Base-by-base conservation (phyloP, 1,140 invertebrate genomes). In the Drosophila kurseongensis region DNA sequence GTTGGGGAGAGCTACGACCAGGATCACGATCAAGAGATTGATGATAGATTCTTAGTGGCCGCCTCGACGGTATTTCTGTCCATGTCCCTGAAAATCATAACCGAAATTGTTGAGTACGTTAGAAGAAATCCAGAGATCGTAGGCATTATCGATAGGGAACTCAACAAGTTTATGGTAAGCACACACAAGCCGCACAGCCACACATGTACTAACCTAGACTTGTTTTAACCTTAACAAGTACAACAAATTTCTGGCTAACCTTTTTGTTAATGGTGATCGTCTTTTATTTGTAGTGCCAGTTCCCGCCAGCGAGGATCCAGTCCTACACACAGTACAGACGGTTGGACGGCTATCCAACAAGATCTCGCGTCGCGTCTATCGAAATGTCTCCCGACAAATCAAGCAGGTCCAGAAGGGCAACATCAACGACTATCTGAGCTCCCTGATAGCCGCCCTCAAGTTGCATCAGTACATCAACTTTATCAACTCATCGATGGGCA, bases 331-430 rank as follows among this genome's bases (percentile, higher is more conserved):
- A 6, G 93, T 95, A 36, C 95, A 96, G 92, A 96, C 95, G 0
- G 94, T 96, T 29, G 95, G 95, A 4, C 93, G 94, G 13, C 92
- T 96, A 60, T 96, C 95, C 41, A 95, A 95, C 67, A 96, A 96
- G 92, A 94, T 95, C 18, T 94, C 95, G 35, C 93, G 94, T 38
- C 93, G 95, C 40, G 94, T 96, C 41, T 96, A 95, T 93, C 88
- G 94, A 61, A 94, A 95, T 89, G 93, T 95, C 48, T 93, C 94
- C 29, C 83, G 91, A 55, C 94, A 95, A 71, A 92, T 96, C 81
- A 93, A 93, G 62, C 93, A 93, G 27, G 91, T 95, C 5, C 93
- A 93, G 42, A 93, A 92, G 35, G 93, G 94, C 77, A 94, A 95
- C 78, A 92, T 95, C n/a, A 94, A 94, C 63, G 93, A 93, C 32